These are phyloP conservation scores for Leptopilina syphax DNA, from an alignment of 2,888 invertebrate genomes.

Conservation along the genomic window DNA sequence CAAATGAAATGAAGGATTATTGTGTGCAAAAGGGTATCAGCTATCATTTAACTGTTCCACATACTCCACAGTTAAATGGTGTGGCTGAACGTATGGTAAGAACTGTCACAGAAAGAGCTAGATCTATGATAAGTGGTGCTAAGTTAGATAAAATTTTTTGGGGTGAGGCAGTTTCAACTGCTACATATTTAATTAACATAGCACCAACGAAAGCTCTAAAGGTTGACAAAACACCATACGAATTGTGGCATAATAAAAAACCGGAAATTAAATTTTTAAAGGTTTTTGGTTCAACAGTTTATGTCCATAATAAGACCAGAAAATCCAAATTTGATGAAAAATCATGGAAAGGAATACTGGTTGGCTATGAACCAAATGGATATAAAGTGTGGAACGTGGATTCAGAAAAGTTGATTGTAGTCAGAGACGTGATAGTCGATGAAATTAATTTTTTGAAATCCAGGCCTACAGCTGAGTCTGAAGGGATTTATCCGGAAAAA, in stretches of 20 bases:
- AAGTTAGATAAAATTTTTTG: conserved; percentile 39
- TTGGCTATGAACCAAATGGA: too few species aligned
- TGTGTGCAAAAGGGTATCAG: too few species aligned
- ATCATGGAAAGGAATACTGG: too few species aligned
- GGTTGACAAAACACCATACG: conserved; percentile 54
- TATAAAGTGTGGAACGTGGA: too few species aligned
- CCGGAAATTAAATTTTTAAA: conserved; percentile 69
- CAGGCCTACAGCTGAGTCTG: too few species aligned
- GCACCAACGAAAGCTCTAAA: conserved; percentile 67
- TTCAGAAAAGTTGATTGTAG: too few species aligned
- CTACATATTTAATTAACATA: conserved; percentile 67
- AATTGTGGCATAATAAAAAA: conserved; percentile 70
- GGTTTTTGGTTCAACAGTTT: conserved; percentile 49
- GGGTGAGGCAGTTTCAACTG: conserved; percentile 50
- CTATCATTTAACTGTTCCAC: conserved; percentile 72
- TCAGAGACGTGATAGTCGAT: too few species aligned
- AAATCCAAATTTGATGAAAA: too few species aligned
- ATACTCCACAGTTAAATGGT: conserved; percentile 72
- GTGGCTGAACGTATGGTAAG: conserved; percentile 70
- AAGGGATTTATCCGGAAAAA: too few species aligned
- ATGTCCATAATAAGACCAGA: conserved; percentile 66
- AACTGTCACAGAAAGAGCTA: conserved; percentile 55
- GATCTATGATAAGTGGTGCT: conserved; percentile 41
- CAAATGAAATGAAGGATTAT: conserved; percentile 39
- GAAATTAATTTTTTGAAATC: too few species aligned